Evolutionary conservation across 1,140 invertebrate species (phyloP), one percentile per base, ranked within the genome.

Genomic region (Zaprionus inermis): DNA sequence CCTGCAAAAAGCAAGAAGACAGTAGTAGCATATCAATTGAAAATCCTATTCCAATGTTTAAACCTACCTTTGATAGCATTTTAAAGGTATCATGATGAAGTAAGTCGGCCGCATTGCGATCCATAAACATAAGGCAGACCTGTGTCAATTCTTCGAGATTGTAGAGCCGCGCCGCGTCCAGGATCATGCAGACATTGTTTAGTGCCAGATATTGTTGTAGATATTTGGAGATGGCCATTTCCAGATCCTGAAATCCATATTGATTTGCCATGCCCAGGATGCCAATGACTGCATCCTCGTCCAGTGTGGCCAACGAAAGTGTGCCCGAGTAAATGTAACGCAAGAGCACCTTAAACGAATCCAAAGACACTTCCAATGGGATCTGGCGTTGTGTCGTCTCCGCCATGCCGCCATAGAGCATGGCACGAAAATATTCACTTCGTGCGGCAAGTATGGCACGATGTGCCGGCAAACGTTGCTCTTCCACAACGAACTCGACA

Each of bases 251-350:
- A 94, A 99, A 99, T 36, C 98, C 98, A 94, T 98, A 99, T 82
- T 98, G 96, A 94, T 99, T 97, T 24, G 97, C 97, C 86, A 99
- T 94, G 6, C 96, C 97, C 56, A 98, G 93, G 51, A 97, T 96
- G 90, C 98, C 97, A 63, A 98, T 93, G 38, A 98, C 94, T 41
- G 96, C 94, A 75, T 98, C 97, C 91, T 98, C 97, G 88, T 96
- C 96, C 71, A 98, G 93, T 75, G 96, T 95, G 14, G 95, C 94
- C 30, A 99, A 93, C 55, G 96, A 96, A 94, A 99, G 96, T 76
- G 95, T 95, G 38, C 94, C 94, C 66, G 97, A 98, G 92, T 99
- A 99, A 55, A 99, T 98, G 93, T 99, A 99, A 85, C 97, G 96
- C 0, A 99, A 93, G 0, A 99, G 93, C 55, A 95, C 95, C 92